phyloP scores from a whole-genome alignment of 2,113 vertebrate species.

The Sylvietta virens region DNA sequence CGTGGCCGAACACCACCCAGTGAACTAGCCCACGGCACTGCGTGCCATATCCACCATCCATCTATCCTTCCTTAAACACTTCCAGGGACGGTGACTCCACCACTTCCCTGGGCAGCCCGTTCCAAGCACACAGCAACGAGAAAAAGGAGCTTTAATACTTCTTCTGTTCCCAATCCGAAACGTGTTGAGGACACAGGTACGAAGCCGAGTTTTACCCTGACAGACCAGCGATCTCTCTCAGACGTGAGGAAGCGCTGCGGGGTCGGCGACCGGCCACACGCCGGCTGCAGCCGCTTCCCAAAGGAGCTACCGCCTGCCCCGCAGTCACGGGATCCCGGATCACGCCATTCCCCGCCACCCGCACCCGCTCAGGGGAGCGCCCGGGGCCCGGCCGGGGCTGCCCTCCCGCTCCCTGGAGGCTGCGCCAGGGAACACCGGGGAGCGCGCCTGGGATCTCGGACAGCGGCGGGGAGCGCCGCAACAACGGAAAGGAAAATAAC shows the following conservation, averaged over 20 bases:
- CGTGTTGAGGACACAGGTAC: fast-evolving
- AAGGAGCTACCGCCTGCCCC: background rate
- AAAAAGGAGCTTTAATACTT: background rate
- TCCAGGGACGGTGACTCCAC: background rate
- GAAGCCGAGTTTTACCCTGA: background rate
- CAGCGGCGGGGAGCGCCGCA: background rate
- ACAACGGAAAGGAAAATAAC: background rate
- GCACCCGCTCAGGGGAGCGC: background rate
- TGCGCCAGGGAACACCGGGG: background rate
- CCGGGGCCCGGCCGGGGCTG: background rate
- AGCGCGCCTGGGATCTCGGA: background rate
- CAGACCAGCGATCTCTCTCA: background rate
- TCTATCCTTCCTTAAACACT: fast-evolving
- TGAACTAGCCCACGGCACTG: background rate
- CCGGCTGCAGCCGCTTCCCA: constrained; percentile 24
- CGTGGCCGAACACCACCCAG: fast-evolving
- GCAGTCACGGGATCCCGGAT: constrained; percentile 58
- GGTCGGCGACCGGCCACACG: background rate
- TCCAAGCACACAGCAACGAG: background rate
- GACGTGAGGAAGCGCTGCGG: background rate
- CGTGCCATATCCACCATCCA: background rate
- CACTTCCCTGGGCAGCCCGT: background rate
- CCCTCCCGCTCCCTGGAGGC: background rate
- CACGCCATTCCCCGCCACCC: background rate
- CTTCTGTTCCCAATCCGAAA: fast-evolving